Percentiles rank a stretch among this genome's conserved stretches.
These are phyloP conservation scores for Alosa sapidissima DNA, from an alignment of 2,797 vertebrate species.

Conservation along the genomic window DNA sequence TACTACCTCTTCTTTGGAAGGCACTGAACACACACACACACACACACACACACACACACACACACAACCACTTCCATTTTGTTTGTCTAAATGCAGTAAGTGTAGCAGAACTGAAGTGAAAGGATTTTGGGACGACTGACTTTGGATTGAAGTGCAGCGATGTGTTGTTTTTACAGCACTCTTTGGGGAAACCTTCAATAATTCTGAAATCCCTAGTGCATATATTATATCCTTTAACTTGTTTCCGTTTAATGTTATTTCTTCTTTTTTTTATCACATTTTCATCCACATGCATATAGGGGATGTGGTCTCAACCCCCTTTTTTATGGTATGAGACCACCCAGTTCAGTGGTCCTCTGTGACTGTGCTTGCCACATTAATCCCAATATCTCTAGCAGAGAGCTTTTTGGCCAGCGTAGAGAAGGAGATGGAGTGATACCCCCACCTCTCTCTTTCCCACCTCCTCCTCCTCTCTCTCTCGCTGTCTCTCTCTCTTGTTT, in stretches of 20 bases:
- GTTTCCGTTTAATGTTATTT: not conserved
- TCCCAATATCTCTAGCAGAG: slow-evolving; percentile 9
- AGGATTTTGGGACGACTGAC: not conserved
- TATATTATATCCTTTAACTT: not conserved
- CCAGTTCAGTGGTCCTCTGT: not conserved
- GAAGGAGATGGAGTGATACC: not conserved
- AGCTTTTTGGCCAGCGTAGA: not conserved
- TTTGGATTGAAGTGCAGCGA: not conserved
- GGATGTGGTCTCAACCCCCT: slow-evolving; percentile 8
- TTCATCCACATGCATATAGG: not conserved
- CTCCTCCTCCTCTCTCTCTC: not conserved
- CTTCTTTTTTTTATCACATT: not conserved
- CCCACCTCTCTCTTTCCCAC: not conserved
- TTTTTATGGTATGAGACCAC: not conserved
- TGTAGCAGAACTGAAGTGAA: not conserved
- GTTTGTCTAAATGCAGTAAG: not conserved
- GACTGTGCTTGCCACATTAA: not conserved
- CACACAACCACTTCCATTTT: too few relatives aligned
- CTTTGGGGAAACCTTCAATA: not conserved
- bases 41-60: too few relatives aligned
- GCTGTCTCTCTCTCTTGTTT: not conserved
- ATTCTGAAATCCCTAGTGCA: not conserved
- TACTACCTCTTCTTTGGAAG: too few relatives aligned
- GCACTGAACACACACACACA: too few relatives aligned
- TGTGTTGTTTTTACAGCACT: not conserved